These are phyloP conservation scores for Hololepta plana DNA, from an alignment of 2,888 invertebrate genomes.

Conservation along the genomic window DNA sequence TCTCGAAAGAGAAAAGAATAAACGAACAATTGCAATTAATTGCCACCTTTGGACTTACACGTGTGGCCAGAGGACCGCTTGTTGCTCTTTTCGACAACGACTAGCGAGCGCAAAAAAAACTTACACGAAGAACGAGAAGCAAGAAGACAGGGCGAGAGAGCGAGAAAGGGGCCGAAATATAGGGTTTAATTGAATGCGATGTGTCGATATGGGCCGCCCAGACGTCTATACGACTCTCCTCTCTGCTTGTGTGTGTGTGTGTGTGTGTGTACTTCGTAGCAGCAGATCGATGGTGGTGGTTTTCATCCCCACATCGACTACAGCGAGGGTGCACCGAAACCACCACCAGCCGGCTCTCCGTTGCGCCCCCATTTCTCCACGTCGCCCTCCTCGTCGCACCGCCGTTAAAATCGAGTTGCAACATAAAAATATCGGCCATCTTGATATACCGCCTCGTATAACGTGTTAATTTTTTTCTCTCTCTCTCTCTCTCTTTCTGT, in stretches of 20 bases:
- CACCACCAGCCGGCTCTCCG: conserved; percentile 6
- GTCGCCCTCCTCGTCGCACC: conserved; percentile 13
- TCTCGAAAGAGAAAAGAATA: too few species aligned
- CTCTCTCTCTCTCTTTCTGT: too few species aligned
- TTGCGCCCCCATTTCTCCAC: conserved; percentile 12
- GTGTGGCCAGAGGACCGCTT: conserved; percentile 10
- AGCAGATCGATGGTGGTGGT: conserved; percentile 24
- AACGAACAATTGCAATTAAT: too few species aligned
- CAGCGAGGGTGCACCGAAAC: neutral
- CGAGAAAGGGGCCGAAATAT: too few species aligned
- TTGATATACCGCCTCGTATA: conserved; percentile 14
- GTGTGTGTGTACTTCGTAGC: conserved; percentile 8
- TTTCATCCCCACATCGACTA: conserved; percentile 13
- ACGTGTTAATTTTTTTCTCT: too few species aligned
- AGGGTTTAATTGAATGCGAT: conserved; percentile 18
- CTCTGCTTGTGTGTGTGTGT: conserved; percentile 17
- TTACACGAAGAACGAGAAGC: too few species aligned
- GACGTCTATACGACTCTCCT: conserved; percentile 24
- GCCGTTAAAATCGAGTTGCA: conserved; percentile 1
- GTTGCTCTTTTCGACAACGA: conserved; percentile 11
- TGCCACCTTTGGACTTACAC: too few species aligned
- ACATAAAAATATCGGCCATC: conserved; percentile 17
- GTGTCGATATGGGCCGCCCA: conserved; percentile 18
- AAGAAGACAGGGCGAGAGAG: too few species aligned
- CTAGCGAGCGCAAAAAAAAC: conserved; percentile 1